A percentile compares a stretch with the other conserved stretches of the same genome.
phyloP scores from a whole-genome alignment of 2,113 vertebrate species.

The Hyperoodon ampullatus region DNA sequence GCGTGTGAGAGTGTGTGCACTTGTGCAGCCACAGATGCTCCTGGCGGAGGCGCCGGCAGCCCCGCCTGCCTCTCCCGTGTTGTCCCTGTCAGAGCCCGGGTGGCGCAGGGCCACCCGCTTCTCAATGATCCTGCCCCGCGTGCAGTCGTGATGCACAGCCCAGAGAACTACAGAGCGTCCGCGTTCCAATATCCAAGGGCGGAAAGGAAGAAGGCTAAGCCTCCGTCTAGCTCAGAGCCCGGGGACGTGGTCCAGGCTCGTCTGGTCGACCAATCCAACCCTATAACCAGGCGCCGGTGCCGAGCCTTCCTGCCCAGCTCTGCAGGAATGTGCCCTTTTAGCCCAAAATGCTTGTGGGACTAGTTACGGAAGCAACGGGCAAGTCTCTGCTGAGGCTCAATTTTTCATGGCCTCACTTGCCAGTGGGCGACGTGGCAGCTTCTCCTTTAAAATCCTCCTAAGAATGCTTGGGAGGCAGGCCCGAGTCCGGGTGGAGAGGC shows the following conservation, averaged over 20 bases:
- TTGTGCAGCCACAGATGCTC: background rate
- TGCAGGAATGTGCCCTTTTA: background rate
- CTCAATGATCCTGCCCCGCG: background rate
- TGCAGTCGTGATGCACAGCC: no score
- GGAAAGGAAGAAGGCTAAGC: no score
- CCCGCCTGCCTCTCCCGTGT: no score
- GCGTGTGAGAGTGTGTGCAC: no score
- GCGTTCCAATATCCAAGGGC: no score
- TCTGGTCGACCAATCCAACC: rapidly evolving
- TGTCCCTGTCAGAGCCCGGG: no score
- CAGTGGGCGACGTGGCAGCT: background rate
- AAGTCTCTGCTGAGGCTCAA: background rate
- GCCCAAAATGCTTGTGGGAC: background rate
- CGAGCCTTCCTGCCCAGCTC: no score
- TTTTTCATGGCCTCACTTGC: no score
- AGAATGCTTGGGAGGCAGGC: background rate
- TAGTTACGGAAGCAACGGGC: background rate
- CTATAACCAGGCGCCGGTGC: no score
- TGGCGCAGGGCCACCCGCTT: background rate
- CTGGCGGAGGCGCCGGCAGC: no score
- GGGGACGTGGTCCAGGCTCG: background rate
- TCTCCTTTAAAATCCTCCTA: background rate
- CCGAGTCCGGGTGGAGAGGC: background rate
- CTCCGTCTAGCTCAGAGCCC: background rate
- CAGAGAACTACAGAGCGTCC: background rate